These are phyloP conservation scores for Margaritifera margaritifera DNA, from an alignment of 2,888 invertebrate species.

Conservation along the genomic window DNA sequence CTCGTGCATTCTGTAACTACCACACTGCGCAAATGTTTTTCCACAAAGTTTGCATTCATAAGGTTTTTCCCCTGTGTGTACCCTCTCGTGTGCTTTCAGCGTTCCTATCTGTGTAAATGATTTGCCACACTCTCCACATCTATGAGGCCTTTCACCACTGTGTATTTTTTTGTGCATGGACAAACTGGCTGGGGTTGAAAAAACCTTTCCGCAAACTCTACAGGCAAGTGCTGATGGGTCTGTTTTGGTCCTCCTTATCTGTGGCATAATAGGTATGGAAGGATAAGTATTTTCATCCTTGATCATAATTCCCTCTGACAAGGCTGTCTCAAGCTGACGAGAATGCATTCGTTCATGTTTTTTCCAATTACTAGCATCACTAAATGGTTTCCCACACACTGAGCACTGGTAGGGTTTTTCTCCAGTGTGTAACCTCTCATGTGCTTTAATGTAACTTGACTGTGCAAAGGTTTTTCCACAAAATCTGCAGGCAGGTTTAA, in stretches of 20 bases:
- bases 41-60: constrained; percentile 61
- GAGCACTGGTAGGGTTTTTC: constrained; percentile 66
- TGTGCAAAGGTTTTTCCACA: constrained; percentile 66
- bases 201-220: constrained; percentile 61
- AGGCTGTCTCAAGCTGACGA: constrained; percentile 34
- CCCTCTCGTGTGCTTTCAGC: constrained; percentile 63
- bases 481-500: constrained; percentile 58
- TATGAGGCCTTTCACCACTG: constrained; percentile 62
- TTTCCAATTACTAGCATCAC: constrained; percentile 67
- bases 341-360: constrained; percentile 66
- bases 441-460: constrained; percentile 65
- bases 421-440: constrained; percentile 63
- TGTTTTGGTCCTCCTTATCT: constrained; percentile 24
- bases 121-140: constrained; percentile 57
- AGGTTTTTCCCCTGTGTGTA: constrained; percentile 65
- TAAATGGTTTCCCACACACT: constrained; percentile 65
- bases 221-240: constrained; percentile 39
- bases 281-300: constrained; percentile 28
- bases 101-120: constrained; percentile 67
- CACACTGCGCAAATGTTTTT: constrained; percentile 64
- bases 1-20: constrained; percentile 66
- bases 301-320: constrained; percentile 32
- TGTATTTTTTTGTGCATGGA: constrained; percentile 65
- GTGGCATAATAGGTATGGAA: constrained; percentile 28
- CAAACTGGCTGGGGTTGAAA: constrained; percentile 62